phyloP scores from a whole-genome alignment of 2,113 vertebrate genomes.

The Chloroceryle aenea region DNA sequence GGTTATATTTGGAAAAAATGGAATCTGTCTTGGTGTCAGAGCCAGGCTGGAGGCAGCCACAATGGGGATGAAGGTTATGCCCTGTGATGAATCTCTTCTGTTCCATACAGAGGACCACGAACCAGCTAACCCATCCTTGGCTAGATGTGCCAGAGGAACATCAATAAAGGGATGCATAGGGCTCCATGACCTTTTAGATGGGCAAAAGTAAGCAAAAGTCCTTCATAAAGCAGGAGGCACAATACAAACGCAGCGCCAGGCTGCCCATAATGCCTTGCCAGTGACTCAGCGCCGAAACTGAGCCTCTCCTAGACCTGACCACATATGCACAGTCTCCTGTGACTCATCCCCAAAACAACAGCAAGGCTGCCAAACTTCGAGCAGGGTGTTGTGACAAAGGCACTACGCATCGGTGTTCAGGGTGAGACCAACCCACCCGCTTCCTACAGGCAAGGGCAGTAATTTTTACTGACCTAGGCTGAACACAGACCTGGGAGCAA shows the following conservation, averaged over 20 bases:
- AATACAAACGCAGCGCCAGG: background rate
- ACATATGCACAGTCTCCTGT: background rate
- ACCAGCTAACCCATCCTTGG: background rate
- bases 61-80: background rate
- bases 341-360: constrained; percentile 13
- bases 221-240: background rate
- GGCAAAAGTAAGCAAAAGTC: background rate
- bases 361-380: background rate
- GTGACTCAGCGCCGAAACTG: constrained; percentile 31
- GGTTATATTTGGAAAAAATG: background rate
- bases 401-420: background rate
- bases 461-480: background rate
- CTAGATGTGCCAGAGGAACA: background rate
- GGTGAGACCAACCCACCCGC: background rate
- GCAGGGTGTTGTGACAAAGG: background rate
- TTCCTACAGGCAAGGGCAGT: background rate
- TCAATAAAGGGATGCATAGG: background rate
- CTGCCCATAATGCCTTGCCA: background rate
- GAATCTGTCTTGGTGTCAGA: background rate
- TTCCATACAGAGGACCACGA: accelerated
- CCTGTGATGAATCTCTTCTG: accelerated
- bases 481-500: accelerated
- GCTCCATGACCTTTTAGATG: background rate
- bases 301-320: background rate
- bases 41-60: background rate